A percentile compares a stretch with the other conserved stretches of the same genome.
Evolutionary conservation across 2,888 invertebrate genomes (phyloP).

Genomic region (Diplolepis rosae): DNA sequence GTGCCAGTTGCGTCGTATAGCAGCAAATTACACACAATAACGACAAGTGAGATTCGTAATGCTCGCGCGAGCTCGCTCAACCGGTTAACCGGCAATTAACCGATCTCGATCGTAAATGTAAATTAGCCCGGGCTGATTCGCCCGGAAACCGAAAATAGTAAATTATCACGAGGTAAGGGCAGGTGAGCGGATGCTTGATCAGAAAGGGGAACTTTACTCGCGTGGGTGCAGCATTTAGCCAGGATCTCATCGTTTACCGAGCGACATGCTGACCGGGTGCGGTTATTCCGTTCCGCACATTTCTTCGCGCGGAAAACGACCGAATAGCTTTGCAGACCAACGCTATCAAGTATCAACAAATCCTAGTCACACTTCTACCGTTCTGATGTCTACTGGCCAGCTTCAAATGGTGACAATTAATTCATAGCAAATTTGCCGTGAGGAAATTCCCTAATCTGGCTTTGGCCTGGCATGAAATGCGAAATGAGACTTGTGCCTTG

Average conservation of each 20-base stretch:
- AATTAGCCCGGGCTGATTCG: conserved; percentile 65
- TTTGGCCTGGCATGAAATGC: too few species aligned
- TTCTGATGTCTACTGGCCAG: too few species aligned
- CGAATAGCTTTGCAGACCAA: conserved; percentile 32
- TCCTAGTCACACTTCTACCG: neutral
- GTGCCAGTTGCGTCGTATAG: conserved; percentile 27
- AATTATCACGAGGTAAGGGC: conserved; percentile 63
- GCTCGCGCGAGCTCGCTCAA: conserved; percentile 64
- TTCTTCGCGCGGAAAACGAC: conserved; percentile 47
- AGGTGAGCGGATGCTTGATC: conserved; percentile 65
- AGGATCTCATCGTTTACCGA: conserved; percentile 54
- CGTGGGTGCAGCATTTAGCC: conserved; percentile 44
- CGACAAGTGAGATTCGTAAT: conserved; percentile 53
- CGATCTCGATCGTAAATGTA: conserved; percentile 72
- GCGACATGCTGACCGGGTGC: conserved; percentile 51
- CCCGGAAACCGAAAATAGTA: conserved; percentile 67
- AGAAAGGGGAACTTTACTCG: conserved; percentile 46
- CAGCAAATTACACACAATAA: conserved; percentile 56
- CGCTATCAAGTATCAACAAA: neutral
- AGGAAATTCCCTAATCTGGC: too few species aligned
- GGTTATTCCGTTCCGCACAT: conserved; percentile 51
- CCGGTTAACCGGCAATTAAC: conserved; percentile 74
- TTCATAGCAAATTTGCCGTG: too few species aligned
- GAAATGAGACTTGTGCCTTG: too few species aligned
- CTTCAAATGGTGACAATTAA: too few species aligned